Evolutionary conservation across 1,140 invertebrate species (phyloP), one percentile per base, ranked within the genome.

Genomic region (Heliconius hermathena): DNA sequence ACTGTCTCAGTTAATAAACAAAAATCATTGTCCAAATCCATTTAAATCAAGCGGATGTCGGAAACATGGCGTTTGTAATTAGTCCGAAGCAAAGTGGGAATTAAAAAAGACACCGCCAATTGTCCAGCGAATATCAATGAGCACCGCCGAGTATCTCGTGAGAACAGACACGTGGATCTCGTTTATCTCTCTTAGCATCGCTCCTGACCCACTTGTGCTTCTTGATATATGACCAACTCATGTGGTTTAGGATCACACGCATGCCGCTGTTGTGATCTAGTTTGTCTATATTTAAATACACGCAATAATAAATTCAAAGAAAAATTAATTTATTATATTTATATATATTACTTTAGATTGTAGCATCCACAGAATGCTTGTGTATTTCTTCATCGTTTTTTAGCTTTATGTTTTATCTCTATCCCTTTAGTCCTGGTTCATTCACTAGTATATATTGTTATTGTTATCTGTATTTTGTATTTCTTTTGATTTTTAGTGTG

Each of bases 21-120:
- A 54, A 77, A 77, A 77, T 77, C 76, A 77, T 77, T 72, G 76
- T 72, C 66, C 13, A 54, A 66, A 77, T 73, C 71, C 71, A 79
- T 71, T 79, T 71, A 29, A 54, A 22, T 54, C 57, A 71, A 76
- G 57, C 79, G 79, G 79, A 80, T 80, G 79, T 80, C 74, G 73
- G 78, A 80, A 75, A 22, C 71, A 46, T 73, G 57, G 74, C 70
- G 79, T 29, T 78, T 49, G 75, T 76, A 75, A 76, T 76, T 72
- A 70, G 66, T 71, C 74, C 26, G 72, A 71, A 41, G 52, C 36
- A 71, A 71, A 78, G 81, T 78, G 83, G 78, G 80, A 87, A 88
- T 88, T 84, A 83, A 88, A 85, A 86, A 87, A 87, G 85, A 81
- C 81, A 86, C 87, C 87, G 85, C 80, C 84, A 85, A 83, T 86